These are phyloP conservation scores for Thryonomys swinderianus DNA, from an alignment of 2,113 vertebrate species.

Conservation along the genomic window DNA sequence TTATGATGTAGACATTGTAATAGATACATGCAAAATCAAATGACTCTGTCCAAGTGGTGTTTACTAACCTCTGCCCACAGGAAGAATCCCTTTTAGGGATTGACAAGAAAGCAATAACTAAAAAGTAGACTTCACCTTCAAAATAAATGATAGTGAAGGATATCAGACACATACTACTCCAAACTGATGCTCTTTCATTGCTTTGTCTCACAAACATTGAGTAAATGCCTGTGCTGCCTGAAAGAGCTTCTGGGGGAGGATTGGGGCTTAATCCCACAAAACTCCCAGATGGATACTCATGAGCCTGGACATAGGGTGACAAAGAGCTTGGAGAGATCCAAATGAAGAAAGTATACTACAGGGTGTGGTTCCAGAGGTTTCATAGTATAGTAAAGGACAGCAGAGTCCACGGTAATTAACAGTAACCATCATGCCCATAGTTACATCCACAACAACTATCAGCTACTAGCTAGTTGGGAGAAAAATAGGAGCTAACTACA, in stretches of 20 bases:
- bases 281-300: background rate
- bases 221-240: background rate
- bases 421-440: accelerated
- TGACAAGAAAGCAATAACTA: background rate
- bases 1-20: too few species aligned
- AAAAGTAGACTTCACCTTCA: background rate
- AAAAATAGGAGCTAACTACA: background rate
- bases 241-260: background rate
- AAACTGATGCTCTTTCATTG: background rate
- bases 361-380: background rate
- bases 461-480: background rate
- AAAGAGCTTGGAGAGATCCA: background rate
- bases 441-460: background rate
- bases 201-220: accelerated
- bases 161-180: background rate
- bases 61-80: background rate
- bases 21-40: background rate
- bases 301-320: background rate
- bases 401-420: background rate
- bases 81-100: background rate
- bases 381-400: background rate
- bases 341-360: accelerated
- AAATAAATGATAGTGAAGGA: background rate
- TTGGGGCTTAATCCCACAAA: too few species aligned
- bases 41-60: accelerated